A percentile compares a stretch with the other conserved stretches of the same genome.
Conservation (phyloP, 2,113 vertebrate species). For the Elaphurus davidianus region DNA sequence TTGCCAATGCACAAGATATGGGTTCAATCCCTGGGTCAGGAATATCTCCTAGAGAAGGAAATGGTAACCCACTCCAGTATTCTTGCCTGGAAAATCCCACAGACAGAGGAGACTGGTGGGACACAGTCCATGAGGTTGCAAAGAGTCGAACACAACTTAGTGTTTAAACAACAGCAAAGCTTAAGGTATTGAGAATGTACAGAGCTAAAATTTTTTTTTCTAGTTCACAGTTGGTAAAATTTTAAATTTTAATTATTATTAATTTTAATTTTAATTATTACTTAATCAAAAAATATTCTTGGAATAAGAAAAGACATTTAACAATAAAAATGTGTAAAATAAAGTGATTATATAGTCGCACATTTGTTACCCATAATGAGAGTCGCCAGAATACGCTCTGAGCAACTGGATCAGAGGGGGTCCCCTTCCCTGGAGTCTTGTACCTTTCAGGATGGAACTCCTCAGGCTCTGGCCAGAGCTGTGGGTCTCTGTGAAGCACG, state of each 20-base stretch:
- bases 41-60: not conserved
- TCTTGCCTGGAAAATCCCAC: not conserved
- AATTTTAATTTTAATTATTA: not conserved
- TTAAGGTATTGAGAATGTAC: not conserved
- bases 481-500: constrained; percentile 78
- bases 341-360: not conserved
- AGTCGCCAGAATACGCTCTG: fast-evolving
- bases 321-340: not conserved
- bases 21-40: not conserved
- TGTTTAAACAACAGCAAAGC: not conserved
- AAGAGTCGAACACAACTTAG: not conserved
- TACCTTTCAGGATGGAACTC: constrained; percentile 92
- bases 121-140: not conserved
- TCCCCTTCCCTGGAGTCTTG: not conserved
- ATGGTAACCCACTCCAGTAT: not conserved
- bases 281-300: not conserved
- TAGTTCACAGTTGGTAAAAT: not conserved
- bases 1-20: not conserved
- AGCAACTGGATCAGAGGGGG: fast-evolving
- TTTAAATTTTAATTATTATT: not conserved
- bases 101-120: not conserved
- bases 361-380: not conserved
- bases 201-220: not conserved
- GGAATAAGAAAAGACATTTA: not conserved
- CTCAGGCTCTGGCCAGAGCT: constrained; percentile 85